Percentiles rank a stretch among this genome's conserved stretches.
Conservation (phyloP, 2,113 vertebrate genomes). For the Brienomyrus longianalis region DNA sequence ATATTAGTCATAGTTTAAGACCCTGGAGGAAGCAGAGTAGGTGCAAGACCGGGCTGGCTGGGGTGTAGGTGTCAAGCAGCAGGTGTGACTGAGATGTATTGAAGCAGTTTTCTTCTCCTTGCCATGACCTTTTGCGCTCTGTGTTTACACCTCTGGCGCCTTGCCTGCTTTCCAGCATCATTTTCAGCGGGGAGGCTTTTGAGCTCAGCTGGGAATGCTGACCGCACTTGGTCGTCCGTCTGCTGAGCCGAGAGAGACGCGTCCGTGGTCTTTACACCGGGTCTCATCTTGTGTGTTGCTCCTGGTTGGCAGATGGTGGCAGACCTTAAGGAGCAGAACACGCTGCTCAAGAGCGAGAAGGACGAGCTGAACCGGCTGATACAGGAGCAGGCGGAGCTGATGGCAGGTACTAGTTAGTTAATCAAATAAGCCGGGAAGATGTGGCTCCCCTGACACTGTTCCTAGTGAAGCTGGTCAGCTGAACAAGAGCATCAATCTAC, state of each 20-base stretch:
- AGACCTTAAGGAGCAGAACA: constrained; percentile 87
- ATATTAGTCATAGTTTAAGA: not conserved
- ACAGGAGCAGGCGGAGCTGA: constrained; percentile 84
- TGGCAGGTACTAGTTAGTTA: constrained; percentile 69
- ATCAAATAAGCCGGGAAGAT: not conserved
- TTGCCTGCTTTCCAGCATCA: not conserved
- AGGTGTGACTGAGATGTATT: not conserved
- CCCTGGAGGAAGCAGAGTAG: not conserved
- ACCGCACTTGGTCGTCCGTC: not conserved
- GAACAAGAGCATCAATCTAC: not conserved
- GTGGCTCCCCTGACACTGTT: not conserved
- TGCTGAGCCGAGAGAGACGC: not conserved
- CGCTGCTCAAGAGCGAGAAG: constrained; percentile 83
- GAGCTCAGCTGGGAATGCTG: not conserved
- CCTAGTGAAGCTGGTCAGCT: not conserved
- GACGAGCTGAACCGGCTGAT: constrained; percentile 83
- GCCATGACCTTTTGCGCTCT: not conserved
- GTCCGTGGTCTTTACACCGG: not conserved
- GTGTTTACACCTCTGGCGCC: not conserved
- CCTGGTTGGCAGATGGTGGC: constrained; percentile 69
- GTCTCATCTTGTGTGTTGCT: not conserved
- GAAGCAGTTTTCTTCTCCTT: not conserved
- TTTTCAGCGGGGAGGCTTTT: not conserved
- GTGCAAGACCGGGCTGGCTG: not conserved
- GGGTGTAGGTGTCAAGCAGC: not conserved